phyloP scores from a whole-genome alignment of 2,113 vertebrate genomes.

The Cyprinodon brontotheroides region DNA sequence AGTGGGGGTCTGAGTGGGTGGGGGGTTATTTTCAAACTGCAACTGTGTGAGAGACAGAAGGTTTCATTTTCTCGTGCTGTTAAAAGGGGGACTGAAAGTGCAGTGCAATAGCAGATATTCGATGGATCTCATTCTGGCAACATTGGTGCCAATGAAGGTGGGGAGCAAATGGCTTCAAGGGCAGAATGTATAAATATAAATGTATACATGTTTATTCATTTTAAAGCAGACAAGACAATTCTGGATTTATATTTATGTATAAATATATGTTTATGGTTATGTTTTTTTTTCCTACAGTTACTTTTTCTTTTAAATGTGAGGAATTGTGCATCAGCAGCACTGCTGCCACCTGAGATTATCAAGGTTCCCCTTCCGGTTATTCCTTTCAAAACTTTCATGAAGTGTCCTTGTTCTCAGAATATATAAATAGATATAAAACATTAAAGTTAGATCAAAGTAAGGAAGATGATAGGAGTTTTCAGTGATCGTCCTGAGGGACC shows the following conservation, averaged over 20 bases:
- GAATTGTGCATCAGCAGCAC: too few species aligned
- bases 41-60: constrained; percentile 64
- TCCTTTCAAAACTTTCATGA: background rate
- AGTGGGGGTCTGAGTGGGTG: background rate
- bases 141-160: too few species aligned
- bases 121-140: background rate
- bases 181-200: too few species aligned
- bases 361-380: background rate
- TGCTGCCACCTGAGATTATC: too few species aligned
- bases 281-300: too few species aligned
- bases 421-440: background rate
- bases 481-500: background rate
- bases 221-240: too few species aligned
- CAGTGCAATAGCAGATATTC: background rate
- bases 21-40: constrained; percentile 38
- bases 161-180: too few species aligned
- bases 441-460: background rate
- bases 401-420: background rate
- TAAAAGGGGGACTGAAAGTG: background rate
- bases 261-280: too few species aligned
- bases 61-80: background rate
- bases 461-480: too few species aligned
- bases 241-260: too few species aligned
- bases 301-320: too few species aligned
- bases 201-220: too few species aligned